Evolutionary conservation across 2,113 vertebrate species (phyloP).

Genomic region (Sander lucioperca): DNA sequence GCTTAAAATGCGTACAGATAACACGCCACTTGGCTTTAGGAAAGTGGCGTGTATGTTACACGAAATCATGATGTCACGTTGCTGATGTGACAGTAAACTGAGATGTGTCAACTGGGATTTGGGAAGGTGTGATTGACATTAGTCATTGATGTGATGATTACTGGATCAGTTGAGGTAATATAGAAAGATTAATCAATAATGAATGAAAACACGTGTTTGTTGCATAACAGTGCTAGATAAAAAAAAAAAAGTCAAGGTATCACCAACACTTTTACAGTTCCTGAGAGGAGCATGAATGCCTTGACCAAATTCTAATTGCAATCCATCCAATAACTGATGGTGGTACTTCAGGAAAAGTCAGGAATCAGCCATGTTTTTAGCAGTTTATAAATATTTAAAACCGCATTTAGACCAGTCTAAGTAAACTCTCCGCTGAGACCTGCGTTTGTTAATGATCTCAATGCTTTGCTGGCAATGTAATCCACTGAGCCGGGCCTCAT

Average conservation of each 20-base stretch:
- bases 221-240: too few species aligned
- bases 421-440: neutral
- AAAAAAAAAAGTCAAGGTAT: neutral
- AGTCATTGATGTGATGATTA: too few species aligned
- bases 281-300: neutral
- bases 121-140: too few species aligned
- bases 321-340: neutral
- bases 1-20: too few species aligned
- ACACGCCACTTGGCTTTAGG: too few species aligned
- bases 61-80: too few species aligned
- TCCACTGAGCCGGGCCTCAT: conserved; percentile 15
- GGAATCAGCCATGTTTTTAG: neutral
- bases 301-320: neutral
- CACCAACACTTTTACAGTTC: neutral
- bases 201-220: too few species aligned
- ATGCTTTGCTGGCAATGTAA: neutral
- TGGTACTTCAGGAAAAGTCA: neutral
- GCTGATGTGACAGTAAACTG: too few species aligned
- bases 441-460: neutral
- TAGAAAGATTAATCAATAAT: too few species aligned
- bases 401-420: neutral
- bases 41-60: too few species aligned
- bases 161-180: too few species aligned
- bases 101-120: too few species aligned
- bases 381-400: neutral